phyloP scores from a whole-genome alignment of 2,888 invertebrate genomes.

The Philaethria dido region DNA sequence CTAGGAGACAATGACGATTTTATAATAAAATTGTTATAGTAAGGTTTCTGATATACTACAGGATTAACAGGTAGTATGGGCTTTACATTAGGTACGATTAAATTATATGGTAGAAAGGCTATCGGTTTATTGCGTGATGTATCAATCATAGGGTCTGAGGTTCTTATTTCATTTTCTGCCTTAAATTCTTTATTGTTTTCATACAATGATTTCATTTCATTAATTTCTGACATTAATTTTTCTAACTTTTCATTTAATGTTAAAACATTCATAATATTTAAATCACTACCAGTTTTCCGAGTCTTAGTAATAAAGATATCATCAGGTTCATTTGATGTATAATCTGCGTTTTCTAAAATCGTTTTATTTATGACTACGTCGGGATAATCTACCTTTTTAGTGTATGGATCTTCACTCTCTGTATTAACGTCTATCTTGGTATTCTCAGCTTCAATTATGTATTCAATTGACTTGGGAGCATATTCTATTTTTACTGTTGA shows the following conservation, averaged over 20 bases:
- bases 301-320: neutral
- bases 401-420: neutral
- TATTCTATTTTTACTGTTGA: constrained; percentile 19
- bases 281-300: neutral
- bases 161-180: neutral
- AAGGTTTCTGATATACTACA: neutral
- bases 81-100: constrained; percentile 6
- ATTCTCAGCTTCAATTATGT: neutral
- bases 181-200: neutral
- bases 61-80: neutral
- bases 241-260: constrained; percentile 30
- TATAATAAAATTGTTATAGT: constrained; percentile 7
- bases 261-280: constrained; percentile 1
- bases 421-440: neutral
- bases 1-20: neutral
- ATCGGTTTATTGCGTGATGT: neutral
- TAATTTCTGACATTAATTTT: constrained; percentile 37
- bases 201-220: constrained; percentile 31
- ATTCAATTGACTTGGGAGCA: constrained; percentile 12
- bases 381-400: constrained; percentile 1
- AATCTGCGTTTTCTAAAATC: neutral
- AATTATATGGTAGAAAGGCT: neutral
- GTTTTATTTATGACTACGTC: neutral
- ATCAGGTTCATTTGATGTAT: neutral
- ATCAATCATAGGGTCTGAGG: neutral